Conservation (phyloP, 1,140 invertebrate species). For the Tetragnatha versicolor region DNA sequence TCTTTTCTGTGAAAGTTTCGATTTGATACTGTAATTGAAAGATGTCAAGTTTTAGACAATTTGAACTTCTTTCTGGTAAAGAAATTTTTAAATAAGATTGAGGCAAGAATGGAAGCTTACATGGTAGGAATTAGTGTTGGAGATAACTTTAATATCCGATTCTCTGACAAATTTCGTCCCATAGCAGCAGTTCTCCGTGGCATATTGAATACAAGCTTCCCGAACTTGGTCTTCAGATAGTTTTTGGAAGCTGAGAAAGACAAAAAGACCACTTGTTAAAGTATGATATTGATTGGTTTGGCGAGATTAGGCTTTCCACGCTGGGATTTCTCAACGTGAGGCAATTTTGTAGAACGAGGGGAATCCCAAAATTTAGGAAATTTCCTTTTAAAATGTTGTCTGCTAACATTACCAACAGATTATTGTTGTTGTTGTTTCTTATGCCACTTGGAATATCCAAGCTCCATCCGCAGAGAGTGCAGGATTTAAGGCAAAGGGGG, state of each 20-base stretch:
- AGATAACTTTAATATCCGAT: constrained; percentile 65
- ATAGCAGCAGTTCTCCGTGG: constrained; percentile 68
- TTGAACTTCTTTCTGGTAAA: too few species aligned
- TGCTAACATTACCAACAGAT: too few species aligned
- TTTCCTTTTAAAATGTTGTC: background rate
- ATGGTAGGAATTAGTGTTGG: constrained; percentile 29
- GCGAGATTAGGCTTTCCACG: background rate
- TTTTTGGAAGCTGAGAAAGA: background rate
- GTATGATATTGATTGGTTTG: background rate
- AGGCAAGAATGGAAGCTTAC: constrained; percentile 1
- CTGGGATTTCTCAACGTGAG: background rate
- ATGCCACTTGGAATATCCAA: too few species aligned
- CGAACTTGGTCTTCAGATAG: constrained; percentile 66
- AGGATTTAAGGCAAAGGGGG: too few species aligned
- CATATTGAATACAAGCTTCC: constrained; percentile 65
- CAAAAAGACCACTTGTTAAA: background rate
- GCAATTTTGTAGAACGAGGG: background rate
- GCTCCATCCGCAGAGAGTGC: too few species aligned
- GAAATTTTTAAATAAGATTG: too few species aligned
- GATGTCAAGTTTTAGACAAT: too few species aligned
- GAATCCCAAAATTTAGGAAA: background rate
- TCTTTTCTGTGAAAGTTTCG: too few species aligned
- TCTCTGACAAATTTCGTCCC: constrained; percentile 66
- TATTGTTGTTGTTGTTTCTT: too few species aligned
- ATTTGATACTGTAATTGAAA: too few species aligned